Percentiles rank a stretch among this genome's conserved stretches.
These are phyloP conservation scores for Chironomus striatipennis DNA, from an alignment of 1,140 invertebrate species.

Conservation along the genomic window DNA sequence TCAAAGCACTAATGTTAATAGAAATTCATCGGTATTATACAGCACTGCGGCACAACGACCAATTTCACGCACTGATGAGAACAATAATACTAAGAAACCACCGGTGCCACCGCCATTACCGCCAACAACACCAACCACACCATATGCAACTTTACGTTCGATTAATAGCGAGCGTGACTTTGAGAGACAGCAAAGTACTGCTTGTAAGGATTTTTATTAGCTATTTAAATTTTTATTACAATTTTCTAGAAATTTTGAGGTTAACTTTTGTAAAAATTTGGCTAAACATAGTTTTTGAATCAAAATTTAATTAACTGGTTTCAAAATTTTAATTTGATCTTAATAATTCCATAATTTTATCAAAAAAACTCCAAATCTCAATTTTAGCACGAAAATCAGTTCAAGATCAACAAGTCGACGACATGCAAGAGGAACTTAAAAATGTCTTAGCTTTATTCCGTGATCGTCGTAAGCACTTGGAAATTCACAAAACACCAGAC, in stretches of 20 bases:
- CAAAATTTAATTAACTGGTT: neutral
- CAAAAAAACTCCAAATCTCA: slow-evolving; percentile 25
- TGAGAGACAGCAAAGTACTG: neutral
- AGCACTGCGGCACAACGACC: neutral
- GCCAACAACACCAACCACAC: slow-evolving; percentile 31
- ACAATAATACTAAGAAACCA: slow-evolving; percentile 26
- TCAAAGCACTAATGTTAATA: neutral
- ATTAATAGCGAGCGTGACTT: slow-evolving; percentile 32
- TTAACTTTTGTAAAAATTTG: neutral
- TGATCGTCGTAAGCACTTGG: slow-evolving; percentile 47
- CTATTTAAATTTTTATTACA: slow-evolving; percentile 24
- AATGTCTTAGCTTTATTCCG: slow-evolving; percentile 51
- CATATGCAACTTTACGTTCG: slow-evolving; percentile 33
- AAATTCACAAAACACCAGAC: slow-evolving; percentile 59
- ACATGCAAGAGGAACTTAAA: slow-evolving; percentile 62
- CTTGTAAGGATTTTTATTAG: neutral
- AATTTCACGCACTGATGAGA: neutral
- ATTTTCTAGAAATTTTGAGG: neutral
- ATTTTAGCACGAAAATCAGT: slow-evolving; percentile 34
- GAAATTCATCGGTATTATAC: neutral
- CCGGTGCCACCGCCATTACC: slow-evolving; percentile 37
- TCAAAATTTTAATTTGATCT: too few species aligned
- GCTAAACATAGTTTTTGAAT: slow-evolving; percentile 17
- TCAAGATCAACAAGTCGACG: slow-evolving; percentile 34
- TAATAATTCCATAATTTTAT: too few species aligned